Conservation (phyloP, 2,113 vertebrate genomes). For the Carassius gibelio region DNA sequence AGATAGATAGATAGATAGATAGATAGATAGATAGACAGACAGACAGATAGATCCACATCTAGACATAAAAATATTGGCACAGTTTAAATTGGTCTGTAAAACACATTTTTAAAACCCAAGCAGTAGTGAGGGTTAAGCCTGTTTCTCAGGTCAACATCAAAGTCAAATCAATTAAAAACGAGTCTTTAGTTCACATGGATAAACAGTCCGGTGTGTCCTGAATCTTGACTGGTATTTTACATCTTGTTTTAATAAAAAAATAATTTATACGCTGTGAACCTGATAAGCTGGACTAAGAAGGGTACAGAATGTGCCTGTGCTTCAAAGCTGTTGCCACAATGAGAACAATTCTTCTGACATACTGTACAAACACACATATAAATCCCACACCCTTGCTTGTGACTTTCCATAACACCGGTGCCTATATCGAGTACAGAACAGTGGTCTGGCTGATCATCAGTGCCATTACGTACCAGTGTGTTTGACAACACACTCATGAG, state of each 20-base stretch:
- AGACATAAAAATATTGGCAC: background rate
- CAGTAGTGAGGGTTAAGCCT: too few relatives aligned
- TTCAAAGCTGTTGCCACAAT: constrained; percentile 9
- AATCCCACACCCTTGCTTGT: constrained; percentile 4
- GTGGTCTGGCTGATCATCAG: background rate
- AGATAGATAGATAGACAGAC: too few relatives aligned
- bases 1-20: too few relatives aligned
- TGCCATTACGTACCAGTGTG: background rate
- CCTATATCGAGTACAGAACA: constrained; percentile 45
- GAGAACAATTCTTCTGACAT: constrained; percentile 13
- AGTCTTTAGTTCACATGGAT: background rate
- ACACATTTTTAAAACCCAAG: background rate
- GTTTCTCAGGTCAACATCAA: too few relatives aligned
- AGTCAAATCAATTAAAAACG: too few relatives aligned
- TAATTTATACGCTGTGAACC: background rate
- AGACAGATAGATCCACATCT: too few relatives aligned
- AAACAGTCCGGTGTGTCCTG: background rate
- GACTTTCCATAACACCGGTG: constrained; percentile 68
- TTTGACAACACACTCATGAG: constrained; percentile 62
- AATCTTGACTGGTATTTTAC: background rate
- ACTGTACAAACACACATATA: background rate
- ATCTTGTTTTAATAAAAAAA: background rate
- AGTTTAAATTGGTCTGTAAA: background rate
- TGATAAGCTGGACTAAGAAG: background rate
- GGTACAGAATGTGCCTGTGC: background rate